Base-by-base conservation (phyloP, 2,888 invertebrate species). In the Nomada fabriciana region DNA sequence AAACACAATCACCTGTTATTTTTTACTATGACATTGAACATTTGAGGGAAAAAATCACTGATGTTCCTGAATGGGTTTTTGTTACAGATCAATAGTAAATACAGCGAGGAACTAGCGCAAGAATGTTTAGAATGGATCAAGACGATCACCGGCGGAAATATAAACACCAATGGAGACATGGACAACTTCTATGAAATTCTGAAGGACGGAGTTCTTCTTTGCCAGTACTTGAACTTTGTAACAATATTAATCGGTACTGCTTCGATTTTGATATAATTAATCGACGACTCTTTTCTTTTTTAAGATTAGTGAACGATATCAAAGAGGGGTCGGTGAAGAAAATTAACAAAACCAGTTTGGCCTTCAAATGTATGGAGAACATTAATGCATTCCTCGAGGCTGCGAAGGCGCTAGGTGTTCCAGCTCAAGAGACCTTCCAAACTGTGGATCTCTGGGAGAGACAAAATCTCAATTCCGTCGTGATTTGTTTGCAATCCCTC, bases 321-420 rank as follows among this genome's bases (percentile, higher is more conserved):
- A 96, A 98, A 93, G 96, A 97, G 0, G 97, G 97, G 61, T 96
- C 96, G 72, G 96, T 99, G 76, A 98, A 98, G 95, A 98, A 98
- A 95, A 96, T 99, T 89, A 99, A 99, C 94, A 93, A 93, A 50
- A 97, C 97, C 78, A 96, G 96, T 92, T 97, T 98, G 97, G 98
- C 98, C 80, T 99, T 99, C 94, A 99, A 99, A 93, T 98, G 98
- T 94, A 99, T 99, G 99, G 99, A 99, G 94, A 99, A 99, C 94
- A 99, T 99, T 90, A 98, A 98, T 94, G 97, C 97, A 42, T 99
- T 99, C 94, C 94, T 98, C 80, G 97, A 97, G 87, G 97, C 97
- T 13, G 98, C 97, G 76, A 96, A 96, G 92, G 96, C 95, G 77
- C 95, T 98, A 85, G 99, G 99, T 57, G 98, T 99, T 4, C 98